Percentiles rank a stretch among this genome's conserved stretches.
These are phyloP conservation scores for Scaptomyza cyrtandrae DNA, from an alignment of 2,888 invertebrate species.

Conservation along the genomic window DNA sequence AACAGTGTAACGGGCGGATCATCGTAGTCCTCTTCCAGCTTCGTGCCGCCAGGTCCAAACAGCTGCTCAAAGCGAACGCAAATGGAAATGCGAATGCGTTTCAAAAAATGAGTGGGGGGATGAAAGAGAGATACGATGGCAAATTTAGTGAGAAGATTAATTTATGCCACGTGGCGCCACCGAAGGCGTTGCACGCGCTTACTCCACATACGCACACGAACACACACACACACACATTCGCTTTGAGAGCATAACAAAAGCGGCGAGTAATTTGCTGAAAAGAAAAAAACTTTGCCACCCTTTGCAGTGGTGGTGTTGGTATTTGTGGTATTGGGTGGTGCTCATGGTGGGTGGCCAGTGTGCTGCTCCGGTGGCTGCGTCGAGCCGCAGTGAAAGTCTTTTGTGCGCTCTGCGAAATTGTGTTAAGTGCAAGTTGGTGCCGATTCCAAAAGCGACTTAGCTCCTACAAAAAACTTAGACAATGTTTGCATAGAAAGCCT, in stretches of 20 bases:
- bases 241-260: constrained; percentile 69
- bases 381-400: constrained; percentile 73
- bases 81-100: constrained; percentile 33
- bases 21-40: constrained; percentile 84
- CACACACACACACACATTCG: constrained; percentile 44
- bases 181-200: constrained; percentile 57
- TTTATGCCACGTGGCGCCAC: constrained; percentile 75
- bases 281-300: constrained; percentile 29
- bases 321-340: constrained; percentile 19
- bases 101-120: constrained; percentile 7
- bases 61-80: constrained; percentile 71
- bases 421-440: constrained; percentile 79
- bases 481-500: constrained; percentile 70
- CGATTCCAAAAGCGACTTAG: constrained; percentile 33
- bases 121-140: constrained; percentile 46
- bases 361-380: constrained; percentile 29
- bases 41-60: constrained; percentile 84
- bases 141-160: constrained; percentile 70
- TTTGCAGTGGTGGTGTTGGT: constrained; percentile 8
- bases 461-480: constrained; percentile 51
- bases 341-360: constrained; percentile 8
- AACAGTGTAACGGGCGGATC: constrained; percentile 85
- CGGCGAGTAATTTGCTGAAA: constrained; percentile 53
- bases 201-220: constrained; percentile 40
- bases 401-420: constrained; percentile 73